Conservation (phyloP, 2,113 vertebrate genomes). For the Aphyosemion australe region DNA sequence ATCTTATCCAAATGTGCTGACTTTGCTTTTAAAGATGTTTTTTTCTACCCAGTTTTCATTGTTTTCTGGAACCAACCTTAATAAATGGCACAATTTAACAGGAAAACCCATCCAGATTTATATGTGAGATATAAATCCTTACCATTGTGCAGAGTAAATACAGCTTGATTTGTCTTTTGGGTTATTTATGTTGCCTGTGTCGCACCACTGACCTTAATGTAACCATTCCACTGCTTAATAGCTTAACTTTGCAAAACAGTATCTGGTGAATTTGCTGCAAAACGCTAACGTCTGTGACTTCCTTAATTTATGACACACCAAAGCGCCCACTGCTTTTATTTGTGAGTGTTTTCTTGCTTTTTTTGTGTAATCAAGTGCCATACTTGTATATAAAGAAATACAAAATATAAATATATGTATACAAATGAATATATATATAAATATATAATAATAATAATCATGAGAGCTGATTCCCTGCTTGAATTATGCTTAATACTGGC, state of each 20-base stretch:
- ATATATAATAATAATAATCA: slow-evolving; percentile 68
- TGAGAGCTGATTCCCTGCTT: slow-evolving; percentile 82
- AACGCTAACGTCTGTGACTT: slow-evolving; percentile 80
- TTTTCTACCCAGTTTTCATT: slow-evolving; percentile 48
- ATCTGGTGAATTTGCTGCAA: slow-evolving; percentile 75
- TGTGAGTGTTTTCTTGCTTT: slow-evolving; percentile 81
- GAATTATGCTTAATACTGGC: slow-evolving; percentile 80
- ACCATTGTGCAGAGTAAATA: slow-evolving; percentile 67
- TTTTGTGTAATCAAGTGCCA: slow-evolving; percentile 87
- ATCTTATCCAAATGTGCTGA: slow-evolving; percentile 73
- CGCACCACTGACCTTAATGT: slow-evolving; percentile 95
- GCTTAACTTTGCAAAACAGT: slow-evolving; percentile 74
- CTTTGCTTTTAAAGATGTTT: slow-evolving; percentile 60
- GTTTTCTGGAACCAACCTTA: slow-evolving; percentile 67
- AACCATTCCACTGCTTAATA: slow-evolving; percentile 81
- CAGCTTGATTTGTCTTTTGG: slow-evolving; percentile 67
- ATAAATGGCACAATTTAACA: slow-evolving; percentile 25
- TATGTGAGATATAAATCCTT: slow-evolving; percentile 67
- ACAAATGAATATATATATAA: slow-evolving; percentile 67
- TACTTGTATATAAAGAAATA: slow-evolving; percentile 82
- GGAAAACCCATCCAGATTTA: slow-evolving; percentile 59
- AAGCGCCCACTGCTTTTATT: slow-evolving; percentile 84
- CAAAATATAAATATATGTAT: slow-evolving; percentile 67
- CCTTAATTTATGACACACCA: slow-evolving; percentile 82
- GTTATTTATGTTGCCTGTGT: slow-evolving; percentile 85